Base-by-base conservation (phyloP, 2,888 invertebrate species). In the Chromoteleia sp. region DNA sequence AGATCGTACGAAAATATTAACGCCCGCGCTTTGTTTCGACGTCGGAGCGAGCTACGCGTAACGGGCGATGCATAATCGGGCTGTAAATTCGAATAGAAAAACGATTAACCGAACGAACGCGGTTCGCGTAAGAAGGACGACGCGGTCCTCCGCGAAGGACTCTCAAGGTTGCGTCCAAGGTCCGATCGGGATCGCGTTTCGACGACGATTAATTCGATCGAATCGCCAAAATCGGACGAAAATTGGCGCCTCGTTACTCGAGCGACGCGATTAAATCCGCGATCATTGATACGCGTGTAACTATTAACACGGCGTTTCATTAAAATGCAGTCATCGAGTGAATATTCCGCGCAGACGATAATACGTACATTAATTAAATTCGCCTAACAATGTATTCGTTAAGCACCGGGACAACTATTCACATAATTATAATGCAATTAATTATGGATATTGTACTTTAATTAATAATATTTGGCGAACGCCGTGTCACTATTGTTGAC, bases 1-100 rank as follows among this genome's bases (percentile, higher is more conserved):
- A n/a, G 19, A 48, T 58, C 33, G 58, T 50, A 71, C 41, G 29
- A 67, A 73, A 79, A 79, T 73, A 61, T 79, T 67, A 58, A 56
- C 63, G 48, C 39, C 6, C 43, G 33, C 14, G 12, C 52, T 77
- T 61, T 77, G 70, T 63, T 63, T 59, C 58, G 19, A 56, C 39
- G 52, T 61, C 21, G 25, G 41, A 25, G 36, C 48, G 33, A 65
- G 29, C 36, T 61, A 50, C 45, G 45, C 15, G 7, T 21, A 43
- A 71, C 25, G 21, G 8, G 48, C 19, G 39, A 71, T 36, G 50
- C 41, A 29, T 68, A 68, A 68, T 76, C 30, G 29, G 14, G 48
- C 61, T 52, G 43, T 17, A 61, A 68, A 68, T 68, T 68, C 48
- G 33, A 41, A 68, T 61, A 65, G 39, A 39, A 41, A 48, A 63